Evolutionary conservation across 2,797 vertebrate genomes (phyloP), one percentile per base, ranked within the genome.

Genomic region (Schizothorax lantsangensis): DNA sequence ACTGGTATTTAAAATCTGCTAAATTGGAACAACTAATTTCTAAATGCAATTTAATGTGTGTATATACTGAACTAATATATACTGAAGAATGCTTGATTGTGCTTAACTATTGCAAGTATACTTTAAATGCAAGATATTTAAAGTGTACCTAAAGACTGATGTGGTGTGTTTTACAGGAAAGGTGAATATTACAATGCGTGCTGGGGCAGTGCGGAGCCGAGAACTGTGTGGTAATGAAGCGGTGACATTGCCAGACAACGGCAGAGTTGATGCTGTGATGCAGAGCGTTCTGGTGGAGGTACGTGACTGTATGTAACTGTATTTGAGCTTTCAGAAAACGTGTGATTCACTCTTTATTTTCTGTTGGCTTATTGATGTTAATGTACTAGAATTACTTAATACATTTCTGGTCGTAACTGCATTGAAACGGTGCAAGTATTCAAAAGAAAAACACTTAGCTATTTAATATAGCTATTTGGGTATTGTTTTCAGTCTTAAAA

Each of bases 181-280:
- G 78, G 88, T 97, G 81, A 91, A 88, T 52, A 86, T 98, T 90
- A 95, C 93, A 38, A 95, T 96, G 83, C 96, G 92, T 0, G 96
- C 96, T 0, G 95, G 97, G 90, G 95, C 96, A 10, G 26, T 96
- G 87, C 81, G 83, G 54, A 95, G 94, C 0, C 74, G 88, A 6
- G 14, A 80, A 0, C 86, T 90, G 1, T 97, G 97, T 90, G 95
- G 93, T 0, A 95, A 93, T 7, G 95, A 95, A 78, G 74, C 91
- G 26, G 89, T 91, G 38, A 62, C 74, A 0, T 91, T 96, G 10
- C 96, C 96, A 0, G 80, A 91, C 23, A 59, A 45, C 47, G 96
- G 96, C 33, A 92, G 21, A 2, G 91, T 93, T 6, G 96, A 98
- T 91, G 96, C 94, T 0, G 94, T 96, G 82, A 83, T 94, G 75